These are phyloP conservation scores for Melanotaenia duboulayi DNA, from an alignment of 2,113 vertebrate genomes.

Conservation along the genomic window DNA sequence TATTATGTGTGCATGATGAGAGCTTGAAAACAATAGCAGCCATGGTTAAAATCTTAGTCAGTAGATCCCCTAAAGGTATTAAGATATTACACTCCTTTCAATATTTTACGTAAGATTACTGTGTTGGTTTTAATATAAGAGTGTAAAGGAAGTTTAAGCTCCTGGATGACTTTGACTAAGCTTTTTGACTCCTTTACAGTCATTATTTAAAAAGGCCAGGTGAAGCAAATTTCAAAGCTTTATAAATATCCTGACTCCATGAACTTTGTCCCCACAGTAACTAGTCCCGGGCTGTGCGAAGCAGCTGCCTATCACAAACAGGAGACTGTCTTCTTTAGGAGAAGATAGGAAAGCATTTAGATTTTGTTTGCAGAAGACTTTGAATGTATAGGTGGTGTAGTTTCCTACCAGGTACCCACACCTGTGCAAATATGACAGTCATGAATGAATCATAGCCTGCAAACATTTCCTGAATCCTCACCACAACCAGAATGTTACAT, in stretches of 20 bases:
- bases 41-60: background rate
- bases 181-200: background rate
- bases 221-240: background rate
- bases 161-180: background rate
- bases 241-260: background rate
- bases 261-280: background rate
- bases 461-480: no score
- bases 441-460: no score
- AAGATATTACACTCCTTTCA: background rate
- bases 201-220: background rate
- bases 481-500: no score
- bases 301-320: background rate
- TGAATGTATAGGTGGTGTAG: no score
- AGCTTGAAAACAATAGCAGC: conserved; percentile 11
- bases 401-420: no score
- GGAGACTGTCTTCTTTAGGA: background rate
- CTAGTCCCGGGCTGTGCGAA: background rate
- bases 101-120: background rate
- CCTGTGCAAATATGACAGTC: no score
- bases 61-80: background rate
- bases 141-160: background rate
- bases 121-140: background rate
- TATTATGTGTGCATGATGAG: conserved; percentile 4
- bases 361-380: no score
- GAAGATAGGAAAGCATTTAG: background rate